phyloP scores from a whole-genome alignment of 1,140 invertebrate genomes.

The Ylistrum balloti region DNA sequence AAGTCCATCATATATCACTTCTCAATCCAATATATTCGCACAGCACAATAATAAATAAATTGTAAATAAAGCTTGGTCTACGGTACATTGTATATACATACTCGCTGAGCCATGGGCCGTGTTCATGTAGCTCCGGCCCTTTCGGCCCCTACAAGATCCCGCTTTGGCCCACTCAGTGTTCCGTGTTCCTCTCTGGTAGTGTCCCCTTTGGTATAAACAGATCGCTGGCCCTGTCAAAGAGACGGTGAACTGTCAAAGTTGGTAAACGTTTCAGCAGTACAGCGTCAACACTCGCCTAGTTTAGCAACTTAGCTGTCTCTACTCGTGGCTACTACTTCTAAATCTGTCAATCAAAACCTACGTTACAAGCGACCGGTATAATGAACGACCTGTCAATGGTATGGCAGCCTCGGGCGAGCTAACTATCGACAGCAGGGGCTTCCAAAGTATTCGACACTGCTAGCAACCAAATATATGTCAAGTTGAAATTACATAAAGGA shows the following conservation, averaged over 20 bases:
- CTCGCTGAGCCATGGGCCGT: conserved; percentile 75
- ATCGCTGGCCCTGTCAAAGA: conserved; percentile 77
- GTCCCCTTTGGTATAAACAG: conserved; percentile 76
- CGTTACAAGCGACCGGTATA: conserved; percentile 76
- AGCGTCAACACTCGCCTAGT: conserved; percentile 79
- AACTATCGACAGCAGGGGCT: conserved; percentile 70
- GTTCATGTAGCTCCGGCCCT: conserved; percentile 62
- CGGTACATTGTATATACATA: conserved; percentile 65
- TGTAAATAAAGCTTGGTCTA: conserved; percentile 44
- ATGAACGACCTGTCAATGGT: conserved; percentile 81
- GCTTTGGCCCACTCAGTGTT: conserved; percentile 58
- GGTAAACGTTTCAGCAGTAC: conserved; percentile 71
- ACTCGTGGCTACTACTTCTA: conserved; percentile 77
- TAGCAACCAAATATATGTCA: conserved; percentile 52
- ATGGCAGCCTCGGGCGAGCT: conserved; percentile 72
- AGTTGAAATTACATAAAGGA: conserved; percentile 50
- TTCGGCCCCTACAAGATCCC: conserved; percentile 44
- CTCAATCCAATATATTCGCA: conserved; percentile 15
- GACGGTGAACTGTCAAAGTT: conserved; percentile 79
- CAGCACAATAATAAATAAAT: conserved; percentile 51
- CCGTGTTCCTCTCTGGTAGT: conserved; percentile 61
- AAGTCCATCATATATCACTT: conserved; percentile 22
- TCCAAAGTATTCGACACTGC: conserved; percentile 58
- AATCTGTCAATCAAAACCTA: conserved; percentile 80
- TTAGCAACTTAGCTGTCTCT: conserved; percentile 79